Percentiles rank a stretch among this genome's conserved stretches.
phyloP scores from a whole-genome alignment of 2,797 vertebrate genomes.

The Clangula hyemalis region DNA sequence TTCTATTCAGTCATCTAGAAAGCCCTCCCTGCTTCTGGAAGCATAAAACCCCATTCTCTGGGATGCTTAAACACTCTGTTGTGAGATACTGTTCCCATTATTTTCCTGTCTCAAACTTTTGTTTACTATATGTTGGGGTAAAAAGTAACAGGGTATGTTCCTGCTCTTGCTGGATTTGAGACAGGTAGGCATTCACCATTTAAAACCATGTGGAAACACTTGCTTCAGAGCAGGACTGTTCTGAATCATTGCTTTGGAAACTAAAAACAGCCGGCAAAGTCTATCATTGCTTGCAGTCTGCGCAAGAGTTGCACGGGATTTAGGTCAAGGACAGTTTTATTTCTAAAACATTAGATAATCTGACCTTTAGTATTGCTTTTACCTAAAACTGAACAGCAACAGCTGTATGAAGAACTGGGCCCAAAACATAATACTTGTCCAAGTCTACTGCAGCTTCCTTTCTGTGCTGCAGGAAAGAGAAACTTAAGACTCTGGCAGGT shows the following conservation, averaged over 20 bases:
- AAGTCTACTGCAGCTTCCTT: background rate
- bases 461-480: background rate
- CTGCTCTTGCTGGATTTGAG: background rate
- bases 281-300: background rate
- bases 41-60: background rate
- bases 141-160: background rate
- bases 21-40: background rate
- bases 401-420: background rate
- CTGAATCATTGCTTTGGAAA: background rate
- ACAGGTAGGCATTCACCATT: background rate
- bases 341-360: background rate
- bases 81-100: background rate
- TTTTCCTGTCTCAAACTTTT: background rate
- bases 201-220: background rate
- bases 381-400: background rate
- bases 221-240: background rate
- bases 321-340: background rate
- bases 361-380: background rate
- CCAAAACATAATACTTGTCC: background rate
- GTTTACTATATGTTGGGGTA: background rate
- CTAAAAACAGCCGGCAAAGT: background rate
- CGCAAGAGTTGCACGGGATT: background rate
- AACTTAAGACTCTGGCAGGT: background rate
- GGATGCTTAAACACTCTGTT: accelerated
- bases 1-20: background rate